Evolutionary conservation across 2,797 vertebrate genomes (phyloP).

Genomic region (Megaceryle alcyon): DNA sequence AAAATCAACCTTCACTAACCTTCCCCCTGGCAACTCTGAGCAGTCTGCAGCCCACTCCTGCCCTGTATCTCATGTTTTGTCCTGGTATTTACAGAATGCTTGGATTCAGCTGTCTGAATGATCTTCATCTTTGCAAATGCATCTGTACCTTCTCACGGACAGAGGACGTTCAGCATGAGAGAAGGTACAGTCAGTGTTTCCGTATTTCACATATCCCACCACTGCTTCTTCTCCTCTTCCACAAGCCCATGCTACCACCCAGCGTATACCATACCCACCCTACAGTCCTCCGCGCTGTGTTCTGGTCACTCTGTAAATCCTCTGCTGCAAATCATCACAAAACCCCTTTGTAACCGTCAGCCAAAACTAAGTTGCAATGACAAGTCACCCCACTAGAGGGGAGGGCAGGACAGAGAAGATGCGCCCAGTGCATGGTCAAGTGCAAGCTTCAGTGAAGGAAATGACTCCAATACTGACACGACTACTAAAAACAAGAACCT

Average conservation of each 20-base stretch:
- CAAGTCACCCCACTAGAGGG: constrained; percentile 53
- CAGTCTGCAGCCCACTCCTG: neutral
- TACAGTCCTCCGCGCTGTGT: neutral
- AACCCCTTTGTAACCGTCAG: accelerated
- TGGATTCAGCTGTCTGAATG: neutral
- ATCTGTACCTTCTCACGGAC: neutral
- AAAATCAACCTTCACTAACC: neutral
- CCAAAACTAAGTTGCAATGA: neutral
- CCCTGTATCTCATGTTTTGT: neutral
- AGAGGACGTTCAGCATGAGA: neutral
- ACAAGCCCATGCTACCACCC: neutral
- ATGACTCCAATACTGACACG: accelerated
- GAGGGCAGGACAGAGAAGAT: constrained; percentile 49
- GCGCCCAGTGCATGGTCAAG: neutral
- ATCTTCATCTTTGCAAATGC: neutral
- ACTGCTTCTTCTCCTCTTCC: neutral
- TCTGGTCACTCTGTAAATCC: accelerated
- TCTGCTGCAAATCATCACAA: neutral
- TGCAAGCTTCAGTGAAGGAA: neutral
- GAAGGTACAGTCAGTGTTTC: neutral
- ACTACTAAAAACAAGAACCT: neutral
- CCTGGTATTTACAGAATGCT: neutral
- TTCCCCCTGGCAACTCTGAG: neutral
- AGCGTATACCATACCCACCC: accelerated
- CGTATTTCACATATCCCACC: neutral